Base-by-base conservation (phyloP, 2,797 vertebrate genomes). In the Cynodonichthys magdalenae region DNA sequence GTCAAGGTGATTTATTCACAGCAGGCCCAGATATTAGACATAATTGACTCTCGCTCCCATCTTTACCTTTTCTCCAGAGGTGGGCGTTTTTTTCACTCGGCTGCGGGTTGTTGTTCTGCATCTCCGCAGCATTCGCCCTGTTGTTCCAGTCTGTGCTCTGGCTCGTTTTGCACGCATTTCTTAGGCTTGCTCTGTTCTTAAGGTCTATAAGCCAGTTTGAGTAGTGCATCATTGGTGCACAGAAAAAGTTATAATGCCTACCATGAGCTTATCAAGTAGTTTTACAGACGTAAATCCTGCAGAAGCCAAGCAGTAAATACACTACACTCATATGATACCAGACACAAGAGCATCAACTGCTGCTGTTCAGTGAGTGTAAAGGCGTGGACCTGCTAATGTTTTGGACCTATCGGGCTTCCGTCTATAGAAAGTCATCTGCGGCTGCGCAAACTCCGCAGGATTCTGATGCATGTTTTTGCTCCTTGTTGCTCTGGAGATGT, bases 171-270 rank as follows among this genome's bases (percentile, higher is more conserved):
- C 71, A 75, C 4, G 81, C 87, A 86, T 89, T 88, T 75, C 89
- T 71, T 15, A 90, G 66, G 69, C 78, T 84, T 68, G 89, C 90
- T 69, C 86, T 78, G 79, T 92, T 90, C 84, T 92, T 92, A 27
- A 91, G 69, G 65, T 80, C 84, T 66, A 90, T 84, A 15, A 93
- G 88, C 88, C 90, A 92, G 65, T 81, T 91, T 47, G 89, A 92
- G 74, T 91, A 93, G 78, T 88, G 88, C 90, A 93, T 90, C 84
- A 86, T 92, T 51, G 58, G 19, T 74, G 80, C 84, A 86, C 82
- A 27, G 34, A 49, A 18, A 68, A n/a, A 51, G 27, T 15, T 14
- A 19, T 20, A 45, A 45, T 70, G 59, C 51, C 47, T 42, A 79
- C 15, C 80, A 86, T 82, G 56, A 63, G 74, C 57, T 36, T 58